A percentile compares a stretch with the other conserved stretches of the same genome.
Evolutionary conservation across 2,797 vertebrate genomes (phyloP).

Genomic region (Margarornis squamiger): DNA sequence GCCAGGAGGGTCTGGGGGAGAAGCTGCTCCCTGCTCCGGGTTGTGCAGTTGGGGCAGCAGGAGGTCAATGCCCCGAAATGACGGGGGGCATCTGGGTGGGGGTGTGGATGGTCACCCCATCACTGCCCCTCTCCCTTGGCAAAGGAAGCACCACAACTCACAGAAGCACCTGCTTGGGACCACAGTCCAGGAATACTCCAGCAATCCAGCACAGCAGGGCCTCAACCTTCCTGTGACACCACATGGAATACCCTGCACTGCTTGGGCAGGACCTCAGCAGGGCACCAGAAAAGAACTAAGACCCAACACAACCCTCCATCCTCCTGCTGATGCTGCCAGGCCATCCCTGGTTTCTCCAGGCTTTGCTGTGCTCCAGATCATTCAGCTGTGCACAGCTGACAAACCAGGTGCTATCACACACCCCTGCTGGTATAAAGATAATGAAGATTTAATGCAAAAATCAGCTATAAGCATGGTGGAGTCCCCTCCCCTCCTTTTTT

Average conservation of each 20-base stretch:
- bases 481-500: no score
- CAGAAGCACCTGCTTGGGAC: no score
- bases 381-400: not conserved
- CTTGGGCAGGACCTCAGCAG: not conserved
- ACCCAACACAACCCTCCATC: not conserved
- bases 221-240: not conserved
- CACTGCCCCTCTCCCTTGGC: accelerated
- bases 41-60: not conserved
- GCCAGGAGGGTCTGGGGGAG: not conserved
- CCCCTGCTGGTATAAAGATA: not conserved
- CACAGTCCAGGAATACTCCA: not conserved
- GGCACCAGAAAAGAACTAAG: not conserved
- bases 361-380: not conserved
- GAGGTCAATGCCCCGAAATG: accelerated
- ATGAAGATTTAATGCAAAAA: not conserved
- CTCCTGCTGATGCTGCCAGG: accelerated
- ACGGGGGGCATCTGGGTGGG: not conserved
- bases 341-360: not conserved
- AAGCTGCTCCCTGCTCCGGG: not conserved
- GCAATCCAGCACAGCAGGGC: accelerated
- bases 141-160: accelerated
- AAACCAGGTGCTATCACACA: not conserved
- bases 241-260: not conserved
- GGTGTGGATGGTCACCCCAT: not conserved
- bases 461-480: not conserved